A percentile compares a stretch with the other conserved stretches of the same genome.
Conservation (phyloP, 2,888 invertebrate species). For the Oasisia sp. region DNA sequence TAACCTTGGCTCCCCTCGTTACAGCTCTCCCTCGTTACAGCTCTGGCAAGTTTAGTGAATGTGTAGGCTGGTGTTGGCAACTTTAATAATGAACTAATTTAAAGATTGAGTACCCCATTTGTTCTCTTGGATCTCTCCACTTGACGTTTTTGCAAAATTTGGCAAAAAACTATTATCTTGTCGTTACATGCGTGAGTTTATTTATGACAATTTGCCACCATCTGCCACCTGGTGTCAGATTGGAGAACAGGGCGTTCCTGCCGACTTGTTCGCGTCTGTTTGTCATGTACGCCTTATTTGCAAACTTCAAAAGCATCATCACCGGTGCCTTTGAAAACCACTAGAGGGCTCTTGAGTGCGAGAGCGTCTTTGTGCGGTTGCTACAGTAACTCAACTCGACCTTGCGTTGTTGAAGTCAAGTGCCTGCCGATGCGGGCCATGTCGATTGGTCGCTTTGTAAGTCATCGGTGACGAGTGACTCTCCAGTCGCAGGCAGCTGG, state of each 20-base stretch:
- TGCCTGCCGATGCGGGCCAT: neutral
- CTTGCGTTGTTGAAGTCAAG: neutral
- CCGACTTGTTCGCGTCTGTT: neutral
- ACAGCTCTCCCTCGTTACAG: too few relatives aligned
- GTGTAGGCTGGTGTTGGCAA: too few relatives aligned
- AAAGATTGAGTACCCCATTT: too few relatives aligned
- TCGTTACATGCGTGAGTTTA: neutral
- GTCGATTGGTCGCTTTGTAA: conserved; percentile 3
- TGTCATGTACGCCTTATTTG: conserved; percentile 17
- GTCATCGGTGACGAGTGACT: neutral
- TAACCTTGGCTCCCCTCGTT: too few relatives aligned
- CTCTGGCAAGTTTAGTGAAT: too few relatives aligned
- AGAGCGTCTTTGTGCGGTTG: neutral
- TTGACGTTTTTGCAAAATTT: too few relatives aligned
- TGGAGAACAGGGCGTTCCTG: neutral
- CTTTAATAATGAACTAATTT: too few relatives aligned
- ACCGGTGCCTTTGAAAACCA: neutral
- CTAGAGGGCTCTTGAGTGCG: neutral
- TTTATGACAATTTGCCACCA: neutral
- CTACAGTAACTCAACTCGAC: conserved; percentile 1
- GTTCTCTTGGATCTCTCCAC: too few relatives aligned
- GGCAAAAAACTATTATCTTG: neutral
- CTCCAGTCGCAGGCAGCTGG: neutral
- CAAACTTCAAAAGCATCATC: neutral
- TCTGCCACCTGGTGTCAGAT: neutral